Evolutionary conservation across 2,797 vertebrate species (phyloP).

Genomic region (Fistularia tabacaria): DNA sequence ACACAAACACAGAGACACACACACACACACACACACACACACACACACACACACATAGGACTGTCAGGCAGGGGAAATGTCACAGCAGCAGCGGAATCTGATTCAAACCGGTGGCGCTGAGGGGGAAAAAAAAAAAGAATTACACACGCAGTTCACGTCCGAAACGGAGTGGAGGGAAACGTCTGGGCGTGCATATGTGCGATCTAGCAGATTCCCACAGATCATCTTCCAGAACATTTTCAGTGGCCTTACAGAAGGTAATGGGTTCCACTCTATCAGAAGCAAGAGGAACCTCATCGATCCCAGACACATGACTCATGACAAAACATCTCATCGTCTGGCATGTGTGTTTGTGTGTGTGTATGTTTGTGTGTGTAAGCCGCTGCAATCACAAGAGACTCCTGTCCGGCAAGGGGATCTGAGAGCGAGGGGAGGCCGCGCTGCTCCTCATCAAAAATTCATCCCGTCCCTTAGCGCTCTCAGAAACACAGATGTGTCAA

Average conservation of each 20-base stretch:
- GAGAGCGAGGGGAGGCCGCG: constrained; percentile 62
- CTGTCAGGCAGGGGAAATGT: constrained; percentile 9
- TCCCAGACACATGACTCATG: too few relatives aligned
- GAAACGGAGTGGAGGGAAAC: background rate
- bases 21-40: constrained; percentile 10
- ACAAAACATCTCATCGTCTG: too few relatives aligned
- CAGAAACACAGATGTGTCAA: constrained; percentile 51
- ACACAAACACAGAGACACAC: constrained; percentile 10
- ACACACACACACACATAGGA: background rate
- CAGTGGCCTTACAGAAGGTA: too few relatives aligned
- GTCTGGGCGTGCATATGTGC: too few relatives aligned
- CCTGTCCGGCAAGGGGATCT: constrained; percentile 72
- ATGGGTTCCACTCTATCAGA: too few relatives aligned
- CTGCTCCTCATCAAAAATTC: constrained; percentile 70
- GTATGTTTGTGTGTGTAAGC: constrained; percentile 29
- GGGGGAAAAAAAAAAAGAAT: background rate
- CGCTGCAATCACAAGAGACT: constrained; percentile 68
- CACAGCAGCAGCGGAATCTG: constrained; percentile 2
- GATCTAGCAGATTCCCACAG: too few relatives aligned
- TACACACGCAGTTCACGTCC: constrained; percentile 6
- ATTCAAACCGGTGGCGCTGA: background rate
- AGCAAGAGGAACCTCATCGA: too few relatives aligned
- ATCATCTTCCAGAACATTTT: too few relatives aligned
- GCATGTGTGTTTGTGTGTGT: constrained; percentile 3
- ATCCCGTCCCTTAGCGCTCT: constrained; percentile 58